Conservation (phyloP, 2,797 vertebrate genomes). For the Acropternis orthonyx region DNA sequence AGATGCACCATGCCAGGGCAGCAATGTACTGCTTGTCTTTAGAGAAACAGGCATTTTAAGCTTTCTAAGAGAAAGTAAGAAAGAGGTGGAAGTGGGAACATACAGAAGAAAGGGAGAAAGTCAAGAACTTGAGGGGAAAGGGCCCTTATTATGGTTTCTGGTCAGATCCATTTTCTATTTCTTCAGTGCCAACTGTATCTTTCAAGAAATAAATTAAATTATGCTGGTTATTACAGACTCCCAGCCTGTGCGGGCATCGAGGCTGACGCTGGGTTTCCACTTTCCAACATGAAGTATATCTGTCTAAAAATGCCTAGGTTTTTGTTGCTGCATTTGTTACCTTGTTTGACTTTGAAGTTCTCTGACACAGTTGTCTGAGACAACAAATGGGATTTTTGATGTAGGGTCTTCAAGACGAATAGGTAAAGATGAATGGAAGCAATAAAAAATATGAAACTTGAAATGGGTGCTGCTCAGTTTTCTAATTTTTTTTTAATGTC, state of each 20-base stretch:
- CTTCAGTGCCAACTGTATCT: background rate
- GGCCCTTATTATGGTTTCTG: background rate
- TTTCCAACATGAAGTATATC: background rate
- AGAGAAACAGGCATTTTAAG: background rate
- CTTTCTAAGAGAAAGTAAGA: background rate
- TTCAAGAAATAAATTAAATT: background rate
- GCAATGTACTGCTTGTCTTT: background rate
- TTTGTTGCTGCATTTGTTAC: background rate
- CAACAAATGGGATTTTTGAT: background rate
- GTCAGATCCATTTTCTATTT: background rate
- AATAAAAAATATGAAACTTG: background rate
- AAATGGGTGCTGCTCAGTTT: background rate
- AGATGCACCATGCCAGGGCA: background rate
- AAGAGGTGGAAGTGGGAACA: background rate
- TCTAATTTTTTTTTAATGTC: background rate
- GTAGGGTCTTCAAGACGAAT: background rate
- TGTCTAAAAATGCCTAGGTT: background rate
- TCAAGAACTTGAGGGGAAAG: background rate
- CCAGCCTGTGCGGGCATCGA: rapidly evolving
- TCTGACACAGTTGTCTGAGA: background rate
- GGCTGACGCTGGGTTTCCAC: background rate
- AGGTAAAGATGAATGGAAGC: background rate
- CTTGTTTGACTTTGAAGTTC: background rate
- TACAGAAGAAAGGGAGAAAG: background rate
- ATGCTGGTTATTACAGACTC: background rate